phyloP scores from a whole-genome alignment of 2,888 invertebrate species.

The Ganaspis brasiliensis region DNA sequence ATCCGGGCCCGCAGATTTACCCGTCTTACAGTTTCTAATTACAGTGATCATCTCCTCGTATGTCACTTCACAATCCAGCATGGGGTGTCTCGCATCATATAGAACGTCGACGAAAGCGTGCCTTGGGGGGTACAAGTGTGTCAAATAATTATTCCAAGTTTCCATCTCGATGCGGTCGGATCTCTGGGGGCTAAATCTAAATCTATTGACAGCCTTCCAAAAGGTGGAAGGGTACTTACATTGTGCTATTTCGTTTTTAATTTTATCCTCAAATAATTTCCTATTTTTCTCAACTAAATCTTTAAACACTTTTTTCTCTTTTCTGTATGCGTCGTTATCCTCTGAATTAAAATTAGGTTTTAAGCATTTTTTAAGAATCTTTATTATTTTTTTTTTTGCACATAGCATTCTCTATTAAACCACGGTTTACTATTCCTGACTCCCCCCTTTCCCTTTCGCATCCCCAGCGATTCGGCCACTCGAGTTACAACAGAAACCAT shows the following conservation, averaged over 20 bases:
- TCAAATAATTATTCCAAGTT: not conserved
- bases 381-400: not conserved
- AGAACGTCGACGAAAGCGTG: not conserved
- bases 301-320: not conserved
- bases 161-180: not conserved
- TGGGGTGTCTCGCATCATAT: conserved; percentile 17
- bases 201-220: not conserved
- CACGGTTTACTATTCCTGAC: conserved; percentile 2
- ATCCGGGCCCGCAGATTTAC: not conserved
- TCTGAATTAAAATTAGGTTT: not conserved
- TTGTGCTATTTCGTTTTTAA: not conserved
- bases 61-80: not conserved
- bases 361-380: not conserved
- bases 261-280: not conserved
- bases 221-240: not conserved
- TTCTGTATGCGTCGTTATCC: not conserved
- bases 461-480: not conserved
- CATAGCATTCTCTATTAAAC: not conserved
- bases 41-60: conserved; percentile 7
- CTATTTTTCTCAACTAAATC: not conserved
- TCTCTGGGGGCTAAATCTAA: not conserved
- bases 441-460: not conserved
- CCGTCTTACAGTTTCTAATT: conserved; percentile 9
- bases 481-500: not conserved
- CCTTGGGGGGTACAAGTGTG: not conserved